Base-by-base conservation (phyloP, 2,797 vertebrate genomes). In the Hemibagrus guttatus region DNA sequence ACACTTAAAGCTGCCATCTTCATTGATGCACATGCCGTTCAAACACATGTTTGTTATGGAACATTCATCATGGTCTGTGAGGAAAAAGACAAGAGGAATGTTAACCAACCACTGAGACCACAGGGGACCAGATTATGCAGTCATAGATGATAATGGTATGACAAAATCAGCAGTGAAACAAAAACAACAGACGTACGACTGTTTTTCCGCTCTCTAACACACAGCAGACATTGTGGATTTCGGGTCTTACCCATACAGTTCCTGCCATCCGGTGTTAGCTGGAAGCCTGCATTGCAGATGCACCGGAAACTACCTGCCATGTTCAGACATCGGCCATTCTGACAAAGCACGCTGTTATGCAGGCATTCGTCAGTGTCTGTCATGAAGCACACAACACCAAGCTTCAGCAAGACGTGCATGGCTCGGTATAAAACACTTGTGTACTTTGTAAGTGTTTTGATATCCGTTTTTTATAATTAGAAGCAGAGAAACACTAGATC, bases 11-110 rank as follows among this genome's bases (percentile, higher is more conserved):
- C 95, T 96, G n/a, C 95, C 95, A 76, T 96, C 95, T 84, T 96
- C 95, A 54, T 96, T 96, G 91, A 96, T 96, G 87, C 95, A 96
- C 95, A 96, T 95, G 54, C 95, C 95, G 83, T 96, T 95, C 86
- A 95, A 91, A 86, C 95, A 96, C 93, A 96, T 94, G 88, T 95
- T 96, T 90, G 93, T 92, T 8, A 91, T 90, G 56, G 94, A 91
- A 90, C 95, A 96, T 86, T 96, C 95, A 83, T 96, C 95, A 0
- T 94, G 94, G 88, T 96, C 95, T 96, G 85, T 23, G 35, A 21
- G 31, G 5, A 81, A 31, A 89, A 85, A 26, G 23, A 39, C 12
- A 52, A 46, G 42, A 56, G 19, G 19, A 79, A 31, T 1, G 13
- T 63, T 72, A 42, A 42, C 35, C 6, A 46, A 64, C 14, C 19